Evolutionary conservation across 2,888 invertebrate species (phyloP), one percentile per base, ranked within the genome.

Genomic region (Drosophila ezoana): DNA sequence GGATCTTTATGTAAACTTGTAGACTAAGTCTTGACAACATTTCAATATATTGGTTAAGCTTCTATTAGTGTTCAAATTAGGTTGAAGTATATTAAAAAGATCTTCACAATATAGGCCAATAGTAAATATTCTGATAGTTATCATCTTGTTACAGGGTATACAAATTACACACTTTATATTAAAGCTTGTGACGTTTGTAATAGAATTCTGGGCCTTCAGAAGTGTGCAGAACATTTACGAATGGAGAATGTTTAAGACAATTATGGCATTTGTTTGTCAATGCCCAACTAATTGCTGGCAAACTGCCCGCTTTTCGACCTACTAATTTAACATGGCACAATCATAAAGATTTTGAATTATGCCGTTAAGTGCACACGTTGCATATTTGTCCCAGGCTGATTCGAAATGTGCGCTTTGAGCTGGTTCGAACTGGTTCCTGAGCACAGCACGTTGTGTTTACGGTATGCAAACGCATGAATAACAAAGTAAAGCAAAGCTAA

Each of bases 381-480:
- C 16, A 16, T 35, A 23, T 20, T 35, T 33, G 13, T 18, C 10
- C 14, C 40, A 41, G 16, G 28, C 23, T 13, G 14, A 41, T 14
- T 32, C 28, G 14, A 2, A 28, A 16, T 10, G 44, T 33, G 47
- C 33, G 37, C 59, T 38, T n/a, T 23, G 40, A 52, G 49, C 74
- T 56, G 52, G 61, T 41, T 62, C 11, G 13, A 73, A 57, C 76
- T 62, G 53, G 59, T 56, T 56, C 18, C 4, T 10, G 8, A 13
- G 18, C 49, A 61, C 10, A 56, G 71, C 48, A 35, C 45, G 58
- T 43, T 63, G 41, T 20, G 47, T 18, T 53, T 68, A 72, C 63
- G 56, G 79, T 78, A 75, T 63, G 51, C 37, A 51, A 75, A 69
- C 56, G 66, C 61, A 69, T 23, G 32, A 48, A 37, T 28, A 60